These are phyloP conservation scores for Fragum fragum DNA, from an alignment of 2,888 invertebrate genomes.

Conservation along the genomic window DNA sequence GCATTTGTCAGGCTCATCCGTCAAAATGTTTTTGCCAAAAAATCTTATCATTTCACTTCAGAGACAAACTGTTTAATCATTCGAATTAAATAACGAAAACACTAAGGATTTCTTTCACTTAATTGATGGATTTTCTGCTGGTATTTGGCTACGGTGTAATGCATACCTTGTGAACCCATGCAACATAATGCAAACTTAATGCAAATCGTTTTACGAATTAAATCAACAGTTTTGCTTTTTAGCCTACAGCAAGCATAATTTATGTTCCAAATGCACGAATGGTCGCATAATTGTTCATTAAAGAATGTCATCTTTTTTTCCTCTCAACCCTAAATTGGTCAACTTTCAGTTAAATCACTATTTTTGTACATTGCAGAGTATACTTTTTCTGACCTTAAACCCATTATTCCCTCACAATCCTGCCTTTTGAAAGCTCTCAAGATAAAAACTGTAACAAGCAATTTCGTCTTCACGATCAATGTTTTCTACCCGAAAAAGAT, in stretches of 20 bases:
- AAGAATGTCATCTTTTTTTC: background rate
- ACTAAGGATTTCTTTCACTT: background rate
- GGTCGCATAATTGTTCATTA: background rate
- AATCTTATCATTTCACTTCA: slow-evolving; percentile 25
- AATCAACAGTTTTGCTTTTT: background rate
- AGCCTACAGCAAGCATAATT: background rate
- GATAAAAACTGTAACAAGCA: no score
- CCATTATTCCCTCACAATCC: no score
- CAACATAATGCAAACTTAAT: slow-evolving; percentile 3
- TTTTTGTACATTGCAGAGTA: no score
- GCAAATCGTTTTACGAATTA: background rate
- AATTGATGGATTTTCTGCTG: background rate
- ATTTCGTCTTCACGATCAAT: no score
- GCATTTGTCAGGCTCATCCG: slow-evolving; percentile 7
- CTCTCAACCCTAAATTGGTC: no score
- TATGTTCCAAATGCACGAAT: background rate
- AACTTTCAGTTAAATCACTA: no score
- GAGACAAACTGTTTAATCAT: slow-evolving; percentile 14
- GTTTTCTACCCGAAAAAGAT: no score
- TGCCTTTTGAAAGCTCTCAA: no score
- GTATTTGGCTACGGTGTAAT: background rate
- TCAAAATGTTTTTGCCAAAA: slow-evolving; percentile 22
- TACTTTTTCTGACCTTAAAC: no score
- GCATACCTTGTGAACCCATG: slow-evolving; percentile 5
- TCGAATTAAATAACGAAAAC: slow-evolving; percentile 13